phyloP scores from a whole-genome alignment of 2,113 vertebrate genomes.

The Platichthys flesus region DNA sequence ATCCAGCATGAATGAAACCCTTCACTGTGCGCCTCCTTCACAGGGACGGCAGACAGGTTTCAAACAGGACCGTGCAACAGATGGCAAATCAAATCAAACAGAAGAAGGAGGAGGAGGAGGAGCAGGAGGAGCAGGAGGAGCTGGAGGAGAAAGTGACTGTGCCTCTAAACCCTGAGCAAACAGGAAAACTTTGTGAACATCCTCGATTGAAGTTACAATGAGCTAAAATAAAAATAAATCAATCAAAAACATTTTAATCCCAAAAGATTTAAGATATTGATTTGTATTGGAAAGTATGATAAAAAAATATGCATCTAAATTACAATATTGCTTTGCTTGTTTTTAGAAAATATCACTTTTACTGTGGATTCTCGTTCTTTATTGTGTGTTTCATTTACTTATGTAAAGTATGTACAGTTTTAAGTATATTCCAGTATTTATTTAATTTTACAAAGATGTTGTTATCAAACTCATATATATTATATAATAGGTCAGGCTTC shows the following conservation, averaged over 20 bases:
- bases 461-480: no score
- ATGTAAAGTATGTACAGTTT: no score
- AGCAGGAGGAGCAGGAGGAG: not conserved
- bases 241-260: not conserved
- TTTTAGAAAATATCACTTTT: no score
- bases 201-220: not conserved
- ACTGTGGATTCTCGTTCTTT: no score
- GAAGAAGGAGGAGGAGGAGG: not conserved
- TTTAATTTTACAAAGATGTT: no score
- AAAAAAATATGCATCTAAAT: no score
- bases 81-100: constrained; percentile 8
- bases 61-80: not conserved
- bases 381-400: no score
- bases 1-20: constrained; percentile 40
- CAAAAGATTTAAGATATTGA: no score
- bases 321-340: no score
- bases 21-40: constrained; percentile 15
- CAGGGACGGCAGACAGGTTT: constrained; percentile 2
- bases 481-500: no score
- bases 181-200: not conserved
- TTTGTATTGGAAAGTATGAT: no score
- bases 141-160: not conserved
- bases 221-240: not conserved
- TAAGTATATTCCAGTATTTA: no score
- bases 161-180: not conserved